Base-by-base conservation (phyloP, 2,888 invertebrate genomes). In the Saturnia japonica region DNA sequence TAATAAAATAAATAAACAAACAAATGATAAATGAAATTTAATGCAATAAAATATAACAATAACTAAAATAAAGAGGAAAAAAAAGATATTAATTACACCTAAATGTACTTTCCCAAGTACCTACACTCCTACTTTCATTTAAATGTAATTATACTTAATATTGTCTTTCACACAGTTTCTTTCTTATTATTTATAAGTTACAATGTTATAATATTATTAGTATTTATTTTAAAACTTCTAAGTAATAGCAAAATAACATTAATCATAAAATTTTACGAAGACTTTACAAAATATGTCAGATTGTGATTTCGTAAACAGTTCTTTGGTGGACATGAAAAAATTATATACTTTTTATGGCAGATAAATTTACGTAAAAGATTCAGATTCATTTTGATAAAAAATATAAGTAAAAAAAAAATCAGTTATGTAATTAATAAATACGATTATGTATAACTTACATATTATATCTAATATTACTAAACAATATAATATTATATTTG, bases 81-180 rank as follows among this genome's bases (percentile, higher is more conserved):
- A n/a, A 60, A 60, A 60, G 16, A 11, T 11, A 25, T 8, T 47
- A 70, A 70, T 60, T 40, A 28, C 8, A 34, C n/a, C 57, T 68
- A 60, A 70, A 67, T 70, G 22, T 43, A 70, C n/a, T 19, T n/a
- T 70, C 11, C 57, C n/a, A n/a, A 45, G 22, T 34, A 70, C 62
- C n/a, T n/a, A n/a, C n/a, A 6, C n/a, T 67, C 9, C 22, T 47
- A 47, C 7, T 45, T 62, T 51, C 70, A 72, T 71, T 68, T 54
- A 67, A 70, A 72, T 57, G 45, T 72, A 70, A 72, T 68, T 70
- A 70, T 45, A 45, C 14, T 68, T 57, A 79, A 82, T 90, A 90
- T 89, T 90, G 90, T 90, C 90, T 73, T 84, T 81, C 83, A 82
- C 88, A 84, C 90, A 90, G 88, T 80, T 78, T 79, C 78, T 77